phyloP scores from a whole-genome alignment of 2,113 vertebrate genomes.

The Urocolius indicus region DNA sequence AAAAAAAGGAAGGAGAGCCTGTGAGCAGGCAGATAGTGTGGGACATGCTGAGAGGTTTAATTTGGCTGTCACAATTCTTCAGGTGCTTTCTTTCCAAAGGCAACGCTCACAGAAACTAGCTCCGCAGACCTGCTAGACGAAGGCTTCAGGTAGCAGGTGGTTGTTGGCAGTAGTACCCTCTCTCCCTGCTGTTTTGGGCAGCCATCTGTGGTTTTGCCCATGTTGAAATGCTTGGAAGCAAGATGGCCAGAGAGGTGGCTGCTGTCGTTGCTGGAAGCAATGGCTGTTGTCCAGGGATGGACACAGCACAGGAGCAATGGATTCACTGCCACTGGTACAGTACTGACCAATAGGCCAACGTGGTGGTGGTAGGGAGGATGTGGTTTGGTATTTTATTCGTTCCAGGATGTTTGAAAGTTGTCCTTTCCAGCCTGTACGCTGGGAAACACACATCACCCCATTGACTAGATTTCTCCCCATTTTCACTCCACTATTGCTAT shows the following conservation, averaged over 20 bases:
- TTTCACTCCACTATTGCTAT: background rate
- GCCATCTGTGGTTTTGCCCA: accelerated
- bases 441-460: background rate
- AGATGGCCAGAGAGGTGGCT: background rate
- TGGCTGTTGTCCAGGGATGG: background rate
- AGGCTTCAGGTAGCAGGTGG: background rate
- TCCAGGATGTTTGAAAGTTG: background rate
- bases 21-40: accelerated
- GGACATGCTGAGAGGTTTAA: background rate
- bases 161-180: background rate
- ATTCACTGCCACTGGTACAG: background rate
- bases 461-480: background rate
- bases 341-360: accelerated
- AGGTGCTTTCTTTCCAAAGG: background rate
- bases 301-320: accelerated
- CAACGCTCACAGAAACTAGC: background rate
- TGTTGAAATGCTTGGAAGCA: background rate
- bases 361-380: background rate
- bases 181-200: background rate
- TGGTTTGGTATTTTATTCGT: background rate
- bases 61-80: background rate
- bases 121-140: accelerated
- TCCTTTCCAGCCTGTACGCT: background rate
- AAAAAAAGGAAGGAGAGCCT: background rate
- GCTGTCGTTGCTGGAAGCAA: background rate